These are phyloP conservation scores for Rhynchotus rufescens DNA, from an alignment of 2,797 vertebrate species.

Conservation along the genomic window DNA sequence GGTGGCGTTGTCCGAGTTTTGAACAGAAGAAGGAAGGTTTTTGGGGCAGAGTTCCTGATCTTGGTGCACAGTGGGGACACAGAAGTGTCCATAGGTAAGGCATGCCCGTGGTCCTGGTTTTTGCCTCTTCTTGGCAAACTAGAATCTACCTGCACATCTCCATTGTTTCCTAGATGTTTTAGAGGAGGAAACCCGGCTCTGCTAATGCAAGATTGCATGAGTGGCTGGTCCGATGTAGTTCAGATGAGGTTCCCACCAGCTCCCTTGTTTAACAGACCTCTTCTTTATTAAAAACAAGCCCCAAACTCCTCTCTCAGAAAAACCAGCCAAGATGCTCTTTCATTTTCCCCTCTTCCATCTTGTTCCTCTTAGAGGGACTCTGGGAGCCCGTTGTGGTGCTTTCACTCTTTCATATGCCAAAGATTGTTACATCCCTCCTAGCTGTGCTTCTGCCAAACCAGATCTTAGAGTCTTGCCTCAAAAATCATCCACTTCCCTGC, in stretches of 20 bases:
- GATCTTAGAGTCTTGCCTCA: slow-evolving; percentile 50
- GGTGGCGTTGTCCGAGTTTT: no score
- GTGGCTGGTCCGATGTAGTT: slow-evolving; percentile 35
- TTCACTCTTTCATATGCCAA: slow-evolving; percentile 61
- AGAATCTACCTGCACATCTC: not conserved
- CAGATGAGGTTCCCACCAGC: slow-evolving; percentile 48
- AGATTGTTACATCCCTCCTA: slow-evolving; percentile 54
- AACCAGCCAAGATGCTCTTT: slow-evolving; percentile 42
- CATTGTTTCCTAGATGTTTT: not conserved
- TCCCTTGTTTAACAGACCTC: slow-evolving; percentile 17
- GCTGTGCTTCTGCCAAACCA: slow-evolving; percentile 44
- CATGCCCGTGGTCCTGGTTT: not conserved
- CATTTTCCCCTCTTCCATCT: slow-evolving; percentile 39
- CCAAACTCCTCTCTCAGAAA: slow-evolving; percentile 40
- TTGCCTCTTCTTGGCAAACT: not conserved
- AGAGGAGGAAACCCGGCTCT: not conserved
- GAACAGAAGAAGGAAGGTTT: not conserved
- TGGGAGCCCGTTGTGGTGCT: slow-evolving; percentile 58
- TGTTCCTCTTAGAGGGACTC: slow-evolving; percentile 55
- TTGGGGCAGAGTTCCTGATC: not conserved
- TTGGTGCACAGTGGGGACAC: not conserved
- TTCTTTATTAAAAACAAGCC: slow-evolving; percentile 38
- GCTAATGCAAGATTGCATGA: not conserved
- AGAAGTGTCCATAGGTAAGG: no score
- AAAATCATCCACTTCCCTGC: slow-evolving; percentile 66